A percentile compares a stretch with the other conserved stretches of the same genome.
Evolutionary conservation across 1,140 invertebrate species (phyloP).

Genomic region (Sarcophaga bullata): DNA sequence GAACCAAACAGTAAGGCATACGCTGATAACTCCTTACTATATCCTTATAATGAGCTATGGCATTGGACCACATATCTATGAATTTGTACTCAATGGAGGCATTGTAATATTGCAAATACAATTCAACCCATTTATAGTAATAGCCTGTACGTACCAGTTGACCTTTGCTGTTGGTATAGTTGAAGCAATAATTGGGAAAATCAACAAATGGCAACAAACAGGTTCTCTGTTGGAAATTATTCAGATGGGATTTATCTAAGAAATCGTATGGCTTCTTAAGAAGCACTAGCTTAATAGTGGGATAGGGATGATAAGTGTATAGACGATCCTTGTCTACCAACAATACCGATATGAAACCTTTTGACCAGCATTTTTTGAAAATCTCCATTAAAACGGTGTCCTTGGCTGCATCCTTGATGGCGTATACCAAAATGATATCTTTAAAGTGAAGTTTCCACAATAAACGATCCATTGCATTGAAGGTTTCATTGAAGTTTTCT

Average conservation of each 20-base stretch:
- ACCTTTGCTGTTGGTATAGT: not conserved
- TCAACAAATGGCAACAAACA: not conserved
- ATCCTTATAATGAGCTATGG: too few species aligned
- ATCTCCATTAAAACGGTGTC: not conserved
- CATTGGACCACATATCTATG: not conserved
- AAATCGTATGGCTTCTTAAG: not conserved
- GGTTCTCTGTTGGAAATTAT: not conserved
- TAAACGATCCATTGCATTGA: not conserved
- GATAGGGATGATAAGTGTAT: not conserved
- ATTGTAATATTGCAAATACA: not conserved
- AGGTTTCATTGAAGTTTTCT: not conserved
- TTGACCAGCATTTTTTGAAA: not conserved
- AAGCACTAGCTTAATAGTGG: not conserved
- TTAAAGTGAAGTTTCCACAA: conserved; percentile 11
- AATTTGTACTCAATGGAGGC: not conserved
- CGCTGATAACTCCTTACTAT: too few species aligned
- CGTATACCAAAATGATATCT: not conserved
- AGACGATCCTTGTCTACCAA: not conserved
- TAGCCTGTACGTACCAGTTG: not conserved
- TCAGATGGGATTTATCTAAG: not conserved
- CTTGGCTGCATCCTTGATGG: not conserved
- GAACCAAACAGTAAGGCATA: too few species aligned
- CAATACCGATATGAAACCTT: conserved; percentile 2
- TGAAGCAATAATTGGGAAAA: not conserved
- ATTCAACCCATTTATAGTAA: not conserved